Conservation (phyloP, 1,140 invertebrate species). For the Lordiphosa collinella region DNA sequence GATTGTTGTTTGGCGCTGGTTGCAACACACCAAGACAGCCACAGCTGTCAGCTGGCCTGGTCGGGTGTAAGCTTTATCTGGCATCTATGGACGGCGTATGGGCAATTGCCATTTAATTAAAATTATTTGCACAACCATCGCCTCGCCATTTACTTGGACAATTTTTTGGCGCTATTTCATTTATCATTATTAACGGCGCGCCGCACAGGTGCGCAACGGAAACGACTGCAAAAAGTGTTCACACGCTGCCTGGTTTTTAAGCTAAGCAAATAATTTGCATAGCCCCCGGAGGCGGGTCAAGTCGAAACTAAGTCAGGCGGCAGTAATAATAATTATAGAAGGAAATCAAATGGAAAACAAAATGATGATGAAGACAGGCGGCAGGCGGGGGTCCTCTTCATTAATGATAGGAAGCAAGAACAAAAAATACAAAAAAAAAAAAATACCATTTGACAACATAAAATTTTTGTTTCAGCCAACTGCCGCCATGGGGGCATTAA, state of each 20-base stretch:
- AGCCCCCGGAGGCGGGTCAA: too few species aligned
- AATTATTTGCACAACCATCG: constrained; percentile 65
- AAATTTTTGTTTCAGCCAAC: constrained; percentile 63
- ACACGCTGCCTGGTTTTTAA: constrained; percentile 58
- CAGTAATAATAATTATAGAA: constrained; percentile 58
- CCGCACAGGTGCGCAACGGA: constrained; percentile 58
- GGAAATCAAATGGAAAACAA: constrained; percentile 41
- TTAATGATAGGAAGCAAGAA: constrained; percentile 51
- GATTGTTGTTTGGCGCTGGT: constrained; percentile 19
- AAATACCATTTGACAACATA: constrained; percentile 66
- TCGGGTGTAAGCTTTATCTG: constrained; percentile 48
- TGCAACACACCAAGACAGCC: constrained; percentile 58
- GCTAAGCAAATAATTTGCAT: constrained; percentile 31
- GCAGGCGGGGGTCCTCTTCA: constrained; percentile 51
- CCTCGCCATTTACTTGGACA: constrained; percentile 26
- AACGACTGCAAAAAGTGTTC: constrained; percentile 55
- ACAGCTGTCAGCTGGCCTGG: constrained; percentile 64
- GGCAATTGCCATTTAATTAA: constrained; percentile 76
- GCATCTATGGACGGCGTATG: constrained; percentile 59
- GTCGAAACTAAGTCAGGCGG: background rate
- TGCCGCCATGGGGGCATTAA: constrained; percentile 49
- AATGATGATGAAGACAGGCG: constrained; percentile 23
- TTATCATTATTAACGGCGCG: constrained; percentile 40
- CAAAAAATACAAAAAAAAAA: constrained; percentile 11
- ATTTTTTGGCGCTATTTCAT: constrained; percentile 45